These are phyloP conservation scores for Chalcis sispes DNA, from an alignment of 2,888 invertebrate species.

Conservation along the genomic window DNA sequence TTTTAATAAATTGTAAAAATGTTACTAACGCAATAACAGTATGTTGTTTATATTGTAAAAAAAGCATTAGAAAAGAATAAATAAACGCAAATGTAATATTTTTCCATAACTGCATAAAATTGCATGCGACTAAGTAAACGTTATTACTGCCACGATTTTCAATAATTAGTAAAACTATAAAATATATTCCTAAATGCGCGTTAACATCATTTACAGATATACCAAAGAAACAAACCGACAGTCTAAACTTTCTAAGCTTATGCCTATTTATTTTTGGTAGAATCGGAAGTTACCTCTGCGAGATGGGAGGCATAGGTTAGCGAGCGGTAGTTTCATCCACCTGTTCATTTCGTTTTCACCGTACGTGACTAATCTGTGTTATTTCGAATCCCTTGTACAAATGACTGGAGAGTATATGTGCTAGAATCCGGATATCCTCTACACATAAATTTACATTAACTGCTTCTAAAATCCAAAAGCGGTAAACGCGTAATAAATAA, in stretches of 20 bases:
- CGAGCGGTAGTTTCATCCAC: slow-evolving; percentile 41
- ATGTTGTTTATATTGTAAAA: too few species aligned
- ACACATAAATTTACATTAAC: slow-evolving; percentile 49
- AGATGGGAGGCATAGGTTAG: slow-evolving; percentile 30
- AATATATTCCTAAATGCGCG: too few species aligned
- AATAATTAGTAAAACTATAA: too few species aligned
- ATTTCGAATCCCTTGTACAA: slow-evolving; percentile 39
- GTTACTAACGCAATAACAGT: too few species aligned
- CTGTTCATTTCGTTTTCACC: slow-evolving; percentile 51
- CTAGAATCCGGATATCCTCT: slow-evolving; percentile 43
- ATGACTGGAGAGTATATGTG: neutral
- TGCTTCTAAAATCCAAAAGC: neutral
- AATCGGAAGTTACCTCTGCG: slow-evolving; percentile 32
- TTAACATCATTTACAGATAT: neutral
- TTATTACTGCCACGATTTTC: too few species aligned
- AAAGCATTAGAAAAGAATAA: too few species aligned
- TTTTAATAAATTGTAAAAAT: too few species aligned
- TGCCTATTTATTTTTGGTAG: slow-evolving; percentile 48
- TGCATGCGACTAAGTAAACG: too few species aligned
- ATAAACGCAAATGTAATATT: too few species aligned
- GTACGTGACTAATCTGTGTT: slow-evolving; percentile 56
- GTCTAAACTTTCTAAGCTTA: slow-evolving; percentile 25
- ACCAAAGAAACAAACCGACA: slow-evolving; percentile 38
- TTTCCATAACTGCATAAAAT: too few species aligned
- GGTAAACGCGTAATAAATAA: slow-evolving; percentile 38